These are phyloP conservation scores for Castor canadensis DNA, from an alignment of 2,113 vertebrate genomes.

Conservation along the genomic window DNA sequence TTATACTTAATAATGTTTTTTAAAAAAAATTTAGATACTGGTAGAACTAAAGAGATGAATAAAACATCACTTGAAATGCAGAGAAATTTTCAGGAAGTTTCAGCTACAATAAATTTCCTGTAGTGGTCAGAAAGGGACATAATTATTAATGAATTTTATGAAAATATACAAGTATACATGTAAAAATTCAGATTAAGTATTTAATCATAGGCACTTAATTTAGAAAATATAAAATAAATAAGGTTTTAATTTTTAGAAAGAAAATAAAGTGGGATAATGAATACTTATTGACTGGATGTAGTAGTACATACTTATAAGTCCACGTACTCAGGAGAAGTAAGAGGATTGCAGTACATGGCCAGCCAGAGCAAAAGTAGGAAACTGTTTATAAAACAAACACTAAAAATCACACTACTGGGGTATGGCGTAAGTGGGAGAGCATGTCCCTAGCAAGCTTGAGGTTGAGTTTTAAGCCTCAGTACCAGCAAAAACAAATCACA, in stretches of 20 bases:
- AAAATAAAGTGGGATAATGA: background rate
- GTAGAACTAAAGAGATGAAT: background rate
- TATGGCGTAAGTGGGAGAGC: no score
- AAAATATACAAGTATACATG: background rate
- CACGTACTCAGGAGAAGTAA: no score
- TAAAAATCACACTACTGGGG: no score
- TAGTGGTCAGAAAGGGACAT: background rate
- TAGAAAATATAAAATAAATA: background rate
- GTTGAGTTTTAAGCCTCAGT: no score
- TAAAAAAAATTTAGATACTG: background rate
- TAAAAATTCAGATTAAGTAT: background rate
- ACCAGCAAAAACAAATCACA: no score
- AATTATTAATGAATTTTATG: background rate
- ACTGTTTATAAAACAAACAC: no score
- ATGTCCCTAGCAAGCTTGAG: no score
- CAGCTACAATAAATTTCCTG: background rate
- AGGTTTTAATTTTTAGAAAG: background rate
- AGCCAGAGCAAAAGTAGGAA: no score
- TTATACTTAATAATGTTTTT: background rate
- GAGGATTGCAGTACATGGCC: no score
- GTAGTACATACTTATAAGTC: no score
- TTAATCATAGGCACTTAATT: background rate
- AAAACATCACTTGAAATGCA: background rate
- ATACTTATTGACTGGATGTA: background rate
- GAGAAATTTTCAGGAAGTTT: background rate